Base-by-base conservation (phyloP, 2,888 invertebrate species). In the Drosophila melanosoma region DNA sequence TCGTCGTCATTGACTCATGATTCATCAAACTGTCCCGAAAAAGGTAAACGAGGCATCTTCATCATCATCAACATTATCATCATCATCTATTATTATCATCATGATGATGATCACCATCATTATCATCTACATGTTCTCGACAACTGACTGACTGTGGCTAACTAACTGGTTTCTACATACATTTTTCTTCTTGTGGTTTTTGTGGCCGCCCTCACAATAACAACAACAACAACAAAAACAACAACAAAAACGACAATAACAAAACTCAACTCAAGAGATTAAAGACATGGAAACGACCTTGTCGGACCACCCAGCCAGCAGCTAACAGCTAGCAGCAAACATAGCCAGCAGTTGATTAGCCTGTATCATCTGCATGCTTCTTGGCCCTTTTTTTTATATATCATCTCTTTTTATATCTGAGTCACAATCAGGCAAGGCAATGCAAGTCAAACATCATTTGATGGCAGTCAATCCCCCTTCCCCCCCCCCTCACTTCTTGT, bases 201-300 rank as follows among this genome's bases (percentile, higher is more conserved):
- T 62, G 58, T 64, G 63, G 57, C 51, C 79, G 78, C 74, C 81
- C 81, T 65, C 81, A 57, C 69, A 57, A 17, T 20, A 53, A 15
- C 3, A 49, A 33, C 35, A 36, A 59, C 12, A 23, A 15, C 33
- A 35, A 49, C n/a, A n/a, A n/a, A n/a, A 49, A 33, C 35, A 36
- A 59, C 12, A 23, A 15, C 33, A 35, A 49, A 17, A 38, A 15
- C 38, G 4, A 59, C 12, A 20, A 12, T 33, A 33, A 42, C 36
- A 36, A 20, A 42, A 20, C 23, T 32, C 49, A 52, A 42, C 57
- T 49, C 23, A 20, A 53, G 48, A 59, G 40, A 26, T 51, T 26
- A 59, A 12, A 60, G 35, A 56, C 45, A 59, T 57, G 61, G 57
- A 49, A 64, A 69, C 85, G 88, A 88, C 86, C 85, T 88, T 84